phyloP scores from a whole-genome alignment of 1,140 invertebrate genomes.

The Caenorhabditis remanei region DNA sequence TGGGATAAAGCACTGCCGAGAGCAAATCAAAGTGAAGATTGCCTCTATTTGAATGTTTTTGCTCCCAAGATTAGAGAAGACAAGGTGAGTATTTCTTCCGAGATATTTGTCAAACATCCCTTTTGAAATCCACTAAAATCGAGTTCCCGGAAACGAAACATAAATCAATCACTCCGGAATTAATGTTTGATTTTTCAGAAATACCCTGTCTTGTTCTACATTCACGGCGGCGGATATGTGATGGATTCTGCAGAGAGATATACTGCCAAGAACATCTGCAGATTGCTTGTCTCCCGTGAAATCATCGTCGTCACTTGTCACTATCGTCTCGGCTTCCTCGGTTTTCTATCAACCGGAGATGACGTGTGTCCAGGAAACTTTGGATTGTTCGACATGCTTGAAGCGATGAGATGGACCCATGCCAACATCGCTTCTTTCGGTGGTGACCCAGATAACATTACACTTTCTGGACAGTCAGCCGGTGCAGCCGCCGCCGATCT shows the following conservation, averaged over 20 bases:
- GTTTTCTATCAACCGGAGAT: constrained; percentile 77
- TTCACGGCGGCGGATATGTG: constrained; percentile 94
- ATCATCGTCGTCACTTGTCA: constrained; percentile 84
- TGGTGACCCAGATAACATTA: constrained; percentile 80
- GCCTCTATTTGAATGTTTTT: constrained; percentile 91
- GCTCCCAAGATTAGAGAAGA: constrained; percentile 80
- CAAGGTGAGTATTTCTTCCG: constrained; percentile 51
- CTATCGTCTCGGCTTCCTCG: constrained; percentile 82
- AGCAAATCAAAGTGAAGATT: constrained; percentile 85
- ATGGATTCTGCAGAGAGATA: constrained; percentile 68
- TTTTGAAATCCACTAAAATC: neutral
- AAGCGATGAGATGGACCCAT: constrained; percentile 82
- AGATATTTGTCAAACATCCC: neutral
- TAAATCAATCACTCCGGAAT: neutral
- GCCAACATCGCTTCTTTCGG: constrained; percentile 77
- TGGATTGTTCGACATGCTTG: constrained; percentile 86
- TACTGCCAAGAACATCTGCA: constrained; percentile 65
- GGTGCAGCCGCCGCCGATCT: constrained; percentile 87
- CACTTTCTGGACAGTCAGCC: constrained; percentile 81
- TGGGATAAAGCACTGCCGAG: constrained; percentile 63
- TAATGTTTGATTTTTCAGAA: neutral
- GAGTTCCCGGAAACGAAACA: neutral
- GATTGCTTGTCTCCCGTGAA: constrained; percentile 79
- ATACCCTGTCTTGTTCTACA: constrained; percentile 90
- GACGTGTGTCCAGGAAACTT: constrained; percentile 79